Percentiles rank a stretch among this genome's conserved stretches.
Conservation (phyloP, 2,797 vertebrate species). For the Gymnopithys bicolor region DNA sequence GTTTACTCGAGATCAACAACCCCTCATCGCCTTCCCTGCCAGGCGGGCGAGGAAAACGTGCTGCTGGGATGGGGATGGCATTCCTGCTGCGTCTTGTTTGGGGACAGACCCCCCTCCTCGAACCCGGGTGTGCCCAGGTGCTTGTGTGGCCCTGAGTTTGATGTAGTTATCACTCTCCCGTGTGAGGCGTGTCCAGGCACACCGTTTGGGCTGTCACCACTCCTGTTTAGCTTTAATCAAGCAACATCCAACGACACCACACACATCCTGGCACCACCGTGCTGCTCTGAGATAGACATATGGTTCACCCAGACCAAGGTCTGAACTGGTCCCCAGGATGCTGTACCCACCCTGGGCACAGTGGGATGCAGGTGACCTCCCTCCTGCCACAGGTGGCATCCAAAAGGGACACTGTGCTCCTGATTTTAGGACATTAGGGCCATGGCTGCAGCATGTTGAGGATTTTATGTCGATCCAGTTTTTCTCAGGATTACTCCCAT, state of each 20-base stretch:
- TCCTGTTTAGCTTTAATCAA: not conserved
- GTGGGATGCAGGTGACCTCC: accelerated
- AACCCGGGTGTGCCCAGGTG: accelerated
- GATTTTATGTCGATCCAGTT: not conserved
- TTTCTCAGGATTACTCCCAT: not conserved
- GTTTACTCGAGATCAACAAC: conserved; percentile 64
- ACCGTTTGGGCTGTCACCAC: not conserved
- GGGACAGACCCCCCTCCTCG: not conserved
- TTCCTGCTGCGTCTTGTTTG: not conserved
- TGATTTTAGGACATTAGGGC: not conserved
- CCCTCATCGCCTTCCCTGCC: not conserved
- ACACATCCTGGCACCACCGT: not conserved
- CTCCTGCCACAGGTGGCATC: not conserved
- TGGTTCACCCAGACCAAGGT: accelerated
- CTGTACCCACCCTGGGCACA: accelerated
- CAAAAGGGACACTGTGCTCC: accelerated
- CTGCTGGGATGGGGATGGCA: not conserved
- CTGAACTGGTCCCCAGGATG: accelerated
- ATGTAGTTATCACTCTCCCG: not conserved
- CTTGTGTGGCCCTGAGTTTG: not conserved
- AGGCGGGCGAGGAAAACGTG: not conserved
- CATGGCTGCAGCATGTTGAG: not conserved
- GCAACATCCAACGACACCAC: not conserved
- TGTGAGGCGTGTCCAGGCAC: not conserved
- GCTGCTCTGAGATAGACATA: not conserved